A percentile compares a stretch with the other conserved stretches of the same genome.
phyloP scores from a whole-genome alignment of 1,140 invertebrate genomes.

The Sinella curviseta region DNA sequence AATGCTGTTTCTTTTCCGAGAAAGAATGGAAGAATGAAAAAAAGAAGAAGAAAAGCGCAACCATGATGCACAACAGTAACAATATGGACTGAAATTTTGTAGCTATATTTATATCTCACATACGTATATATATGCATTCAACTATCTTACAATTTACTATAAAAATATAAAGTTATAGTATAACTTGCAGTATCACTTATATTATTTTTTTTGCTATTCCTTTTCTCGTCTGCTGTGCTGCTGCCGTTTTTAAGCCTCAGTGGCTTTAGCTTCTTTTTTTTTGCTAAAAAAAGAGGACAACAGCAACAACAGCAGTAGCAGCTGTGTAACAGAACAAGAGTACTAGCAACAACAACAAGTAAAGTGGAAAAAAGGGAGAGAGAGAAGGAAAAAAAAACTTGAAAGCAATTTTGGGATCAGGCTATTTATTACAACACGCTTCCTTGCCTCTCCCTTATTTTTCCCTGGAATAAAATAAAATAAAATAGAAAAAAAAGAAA shows the following conservation, averaged over 20 bases:
- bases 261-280: neutral
- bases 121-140: too few relatives aligned
- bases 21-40: too few relatives aligned
- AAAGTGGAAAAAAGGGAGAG: neutral
- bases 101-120: too few relatives aligned
- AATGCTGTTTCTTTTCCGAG: neutral
- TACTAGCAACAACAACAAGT: neutral
- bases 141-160: too few relatives aligned
- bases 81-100: too few relatives aligned
- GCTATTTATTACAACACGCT: neutral
- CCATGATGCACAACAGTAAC: too few relatives aligned
- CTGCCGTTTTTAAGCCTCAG: neutral
- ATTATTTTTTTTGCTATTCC: neutral
- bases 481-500: neutral
- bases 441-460: neutral
- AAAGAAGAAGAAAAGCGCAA: too few relatives aligned
- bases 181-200: neutral
- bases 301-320: too few relatives aligned
- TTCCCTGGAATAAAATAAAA: neutral
- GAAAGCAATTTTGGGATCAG: neutral
- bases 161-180: too few relatives aligned
- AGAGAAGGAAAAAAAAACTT: too few relatives aligned
- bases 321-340: too few relatives aligned
- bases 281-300: neutral
- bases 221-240: neutral